Base-by-base conservation (phyloP, 1,140 invertebrate genomes). In the Drosophila tropicalis region DNA sequence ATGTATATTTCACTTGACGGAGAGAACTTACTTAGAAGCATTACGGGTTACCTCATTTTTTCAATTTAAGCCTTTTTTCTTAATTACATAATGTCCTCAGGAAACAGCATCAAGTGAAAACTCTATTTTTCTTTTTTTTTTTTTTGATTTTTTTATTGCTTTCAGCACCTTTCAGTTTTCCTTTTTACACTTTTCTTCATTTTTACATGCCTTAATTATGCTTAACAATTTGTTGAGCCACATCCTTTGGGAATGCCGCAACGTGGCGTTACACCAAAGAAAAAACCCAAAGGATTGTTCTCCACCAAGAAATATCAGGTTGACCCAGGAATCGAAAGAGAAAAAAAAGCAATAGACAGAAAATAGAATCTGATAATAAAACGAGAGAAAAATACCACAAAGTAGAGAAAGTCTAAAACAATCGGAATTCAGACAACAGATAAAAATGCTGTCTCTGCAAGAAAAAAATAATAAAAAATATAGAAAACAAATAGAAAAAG, bases 201-300 rank as follows among this genome's bases (percentile, higher is more conserved):
- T 47, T 51, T 51, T 51, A 51, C 44, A 17, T 57, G 55, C 40
- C 36, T 62, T 79, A 83, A 83, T 79, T 83, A 70, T 66, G 39
- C 25, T 40, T 12, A 44, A 58, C 32, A 67, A 55, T 58, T 81
- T 81, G 54, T 22, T 62, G 3, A 58, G 44, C 39, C 1, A n/a
- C 58, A 51, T 44, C 25, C 19, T 25, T 22, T 32, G 44, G 54
- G 19, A 5, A 54, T 22, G 22, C 32, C 62, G 5, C 68, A 58
- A 7, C 34, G 22, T 66, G 56, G 10, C 62, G 34, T 32, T 6
- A 47, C 9, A 19, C 15, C 12, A 7, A 36, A 36, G 34, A 56
- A 22, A 41, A 70, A 56, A 61, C 54, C 34, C 60, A 58, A 65
- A 41, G 61, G 39, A 22, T 58, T 40, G 63, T 57, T 1, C 44